Conservation (phyloP, 2,797 vertebrate species). For the Mionectes olivaceus region DNA sequence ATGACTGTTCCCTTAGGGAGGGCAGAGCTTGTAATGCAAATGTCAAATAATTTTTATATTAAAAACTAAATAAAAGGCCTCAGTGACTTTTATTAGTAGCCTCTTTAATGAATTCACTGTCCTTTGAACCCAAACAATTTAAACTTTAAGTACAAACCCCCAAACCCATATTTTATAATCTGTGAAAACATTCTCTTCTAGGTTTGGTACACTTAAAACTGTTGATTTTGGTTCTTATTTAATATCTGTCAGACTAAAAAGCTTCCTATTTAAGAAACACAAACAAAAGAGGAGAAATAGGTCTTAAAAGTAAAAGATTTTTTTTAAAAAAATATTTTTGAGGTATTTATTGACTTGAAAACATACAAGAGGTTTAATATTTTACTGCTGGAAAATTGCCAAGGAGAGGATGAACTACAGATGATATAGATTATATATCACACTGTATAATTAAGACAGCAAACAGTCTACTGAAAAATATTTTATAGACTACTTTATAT, state of each 20-base stretch:
- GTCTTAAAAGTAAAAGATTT: neutral
- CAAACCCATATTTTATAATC: constrained; percentile 14
- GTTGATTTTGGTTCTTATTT: neutral
- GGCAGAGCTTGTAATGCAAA: constrained; percentile 75
- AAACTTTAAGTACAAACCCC: constrained; percentile 36
- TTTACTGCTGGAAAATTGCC: constrained; percentile 63
- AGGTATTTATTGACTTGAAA: constrained; percentile 39
- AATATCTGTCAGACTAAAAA: neutral
- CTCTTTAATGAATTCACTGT: constrained; percentile 75
- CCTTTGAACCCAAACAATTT: constrained; percentile 71
- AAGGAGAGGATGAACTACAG: constrained; percentile 29
- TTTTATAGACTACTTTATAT: constrained; percentile 54
- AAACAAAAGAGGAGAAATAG: constrained; percentile 2
- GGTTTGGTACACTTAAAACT: neutral
- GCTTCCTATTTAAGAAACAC: neutral
- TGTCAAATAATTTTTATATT: constrained; percentile 87
- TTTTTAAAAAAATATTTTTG: neutral
- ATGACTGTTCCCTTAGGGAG: constrained; percentile 78
- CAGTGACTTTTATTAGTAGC: constrained; percentile 82
- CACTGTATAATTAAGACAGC: constrained; percentile 61
- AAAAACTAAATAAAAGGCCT: constrained; percentile 85
- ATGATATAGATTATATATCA: constrained; percentile 33
- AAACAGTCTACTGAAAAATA: constrained; percentile 52
- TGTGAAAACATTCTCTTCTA: neutral
- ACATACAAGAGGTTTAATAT: constrained; percentile 11